Evolutionary conservation across 2,888 invertebrate species (phyloP).

Genomic region (Pterobdella sp.): DNA sequence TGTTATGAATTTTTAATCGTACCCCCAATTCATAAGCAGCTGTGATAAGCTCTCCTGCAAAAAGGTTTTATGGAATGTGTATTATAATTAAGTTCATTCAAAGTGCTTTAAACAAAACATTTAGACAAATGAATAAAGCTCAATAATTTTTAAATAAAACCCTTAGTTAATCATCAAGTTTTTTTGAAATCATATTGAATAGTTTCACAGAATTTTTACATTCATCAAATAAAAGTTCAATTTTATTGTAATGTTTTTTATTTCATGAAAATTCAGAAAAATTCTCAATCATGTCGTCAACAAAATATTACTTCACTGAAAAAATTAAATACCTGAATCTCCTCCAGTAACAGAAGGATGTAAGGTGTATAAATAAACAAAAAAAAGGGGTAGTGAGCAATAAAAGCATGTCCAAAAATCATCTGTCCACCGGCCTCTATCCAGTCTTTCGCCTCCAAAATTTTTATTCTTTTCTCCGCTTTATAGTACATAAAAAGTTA

Average conservation of each 20-base stretch:
- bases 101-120: too few relatives aligned
- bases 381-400: conserved; percentile 31
- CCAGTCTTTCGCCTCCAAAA: not conserved
- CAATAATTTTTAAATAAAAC: not conserved
- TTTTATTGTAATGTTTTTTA: not conserved
- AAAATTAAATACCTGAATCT: conserved; percentile 43
- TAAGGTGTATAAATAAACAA: conserved; percentile 41
- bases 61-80: conserved; percentile 13
- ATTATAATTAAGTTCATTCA: not conserved
- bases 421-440: conserved; percentile 8
- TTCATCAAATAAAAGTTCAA: not conserved
- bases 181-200: not conserved
- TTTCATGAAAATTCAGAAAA: not conserved
- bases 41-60: conserved; percentile 44
- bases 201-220: not conserved
- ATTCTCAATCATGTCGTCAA: not conserved
- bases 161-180: not conserved
- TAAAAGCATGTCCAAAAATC: conserved; percentile 28
- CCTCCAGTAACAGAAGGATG: conserved; percentile 48
- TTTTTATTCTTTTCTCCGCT: not conserved
- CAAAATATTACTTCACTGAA: conserved; percentile 9
- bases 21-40: conserved; percentile 45
- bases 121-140: not conserved
- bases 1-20: conserved; percentile 34
- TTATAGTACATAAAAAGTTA: too few relatives aligned